Percentiles rank a stretch among this genome's conserved stretches.
phyloP scores from a whole-genome alignment of 2,113 vertebrate genomes.

The Apteryx mantelli region DNA sequence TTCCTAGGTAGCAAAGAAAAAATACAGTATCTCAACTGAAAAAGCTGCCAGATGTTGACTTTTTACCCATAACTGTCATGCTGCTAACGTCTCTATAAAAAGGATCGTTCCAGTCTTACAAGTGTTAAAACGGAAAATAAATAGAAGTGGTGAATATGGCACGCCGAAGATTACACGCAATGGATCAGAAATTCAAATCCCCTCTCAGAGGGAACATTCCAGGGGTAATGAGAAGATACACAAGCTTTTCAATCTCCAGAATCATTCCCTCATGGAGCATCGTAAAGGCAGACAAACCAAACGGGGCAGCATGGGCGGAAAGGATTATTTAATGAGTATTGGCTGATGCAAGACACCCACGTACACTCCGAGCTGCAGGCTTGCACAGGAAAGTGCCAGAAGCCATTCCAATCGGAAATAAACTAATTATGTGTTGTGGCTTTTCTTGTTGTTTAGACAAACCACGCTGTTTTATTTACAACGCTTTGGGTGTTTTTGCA shows the following conservation, averaged over 20 bases:
- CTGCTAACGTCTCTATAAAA: conserved; percentile 5
- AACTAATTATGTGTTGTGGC: not conserved
- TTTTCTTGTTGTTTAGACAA: not conserved
- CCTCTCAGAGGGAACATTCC: conserved; percentile 43
- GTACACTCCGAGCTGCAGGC: not conserved
- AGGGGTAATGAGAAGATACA: conserved; percentile 54
- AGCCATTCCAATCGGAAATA: not conserved
- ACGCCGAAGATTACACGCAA: not conserved
- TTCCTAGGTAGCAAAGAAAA: conserved; percentile 42
- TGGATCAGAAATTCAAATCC: conserved; percentile 31
- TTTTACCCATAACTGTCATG: not conserved
- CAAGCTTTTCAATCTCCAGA: conserved; percentile 44
- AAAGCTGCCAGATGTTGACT: conserved; percentile 54
- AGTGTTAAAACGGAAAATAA: conserved; percentile 39
- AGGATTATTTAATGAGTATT: conserved; percentile 61
- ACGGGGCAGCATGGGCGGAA: not conserved
- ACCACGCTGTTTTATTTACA: not conserved
- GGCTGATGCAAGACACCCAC: conserved; percentile 17
- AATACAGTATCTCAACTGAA: not conserved
- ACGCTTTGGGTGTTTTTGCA: not conserved
- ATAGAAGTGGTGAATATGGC: not conserved
- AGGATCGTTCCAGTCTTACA: conserved; percentile 2
- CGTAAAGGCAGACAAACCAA: not conserved
- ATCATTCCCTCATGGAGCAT: conserved; percentile 37
- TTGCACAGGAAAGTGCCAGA: not conserved